These are phyloP conservation scores for Ginglymostoma cirratum DNA, from an alignment of 2,113 vertebrate genomes.

Conservation along the genomic window DNA sequence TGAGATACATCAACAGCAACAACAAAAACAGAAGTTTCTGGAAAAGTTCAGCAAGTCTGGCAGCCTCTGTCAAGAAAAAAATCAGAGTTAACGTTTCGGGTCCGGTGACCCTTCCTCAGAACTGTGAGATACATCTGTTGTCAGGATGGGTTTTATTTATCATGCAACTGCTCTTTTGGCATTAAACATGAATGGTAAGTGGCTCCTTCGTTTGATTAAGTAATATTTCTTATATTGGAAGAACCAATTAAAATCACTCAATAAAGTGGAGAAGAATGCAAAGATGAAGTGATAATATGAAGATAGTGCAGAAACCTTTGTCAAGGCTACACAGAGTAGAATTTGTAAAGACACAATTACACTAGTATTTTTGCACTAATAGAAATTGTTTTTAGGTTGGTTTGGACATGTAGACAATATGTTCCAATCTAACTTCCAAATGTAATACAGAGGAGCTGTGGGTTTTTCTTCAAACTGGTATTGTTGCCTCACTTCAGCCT, in stretches of 20 bases:
- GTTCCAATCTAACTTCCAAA: neutral
- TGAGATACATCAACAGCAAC: neutral
- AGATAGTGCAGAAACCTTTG: neutral
- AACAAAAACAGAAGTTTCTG: no score
- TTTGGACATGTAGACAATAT: neutral
- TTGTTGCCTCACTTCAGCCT: neutral
- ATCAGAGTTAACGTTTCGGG: no score
- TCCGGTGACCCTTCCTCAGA: no score
- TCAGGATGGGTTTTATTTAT: conserved; percentile 4
- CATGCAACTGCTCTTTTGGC: conserved; percentile 26
- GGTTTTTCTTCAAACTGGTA: neutral
- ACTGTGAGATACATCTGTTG: neutral
- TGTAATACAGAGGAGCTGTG: neutral
- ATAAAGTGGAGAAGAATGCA: neutral
- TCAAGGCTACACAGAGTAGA: neutral
- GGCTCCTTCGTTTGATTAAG: neutral
- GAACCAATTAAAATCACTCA: neutral
- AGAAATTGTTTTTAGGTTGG: neutral
- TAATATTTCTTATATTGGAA: neutral
- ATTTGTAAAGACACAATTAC: neutral
- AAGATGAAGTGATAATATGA: neutral
- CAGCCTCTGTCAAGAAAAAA: no score
- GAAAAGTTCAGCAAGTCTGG: no score
- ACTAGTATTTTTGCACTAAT: neutral
- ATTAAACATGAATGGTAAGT: conserved; percentile 13